phyloP scores from a whole-genome alignment of 2,113 vertebrate species.

The Okapia johnstoni region DNA sequence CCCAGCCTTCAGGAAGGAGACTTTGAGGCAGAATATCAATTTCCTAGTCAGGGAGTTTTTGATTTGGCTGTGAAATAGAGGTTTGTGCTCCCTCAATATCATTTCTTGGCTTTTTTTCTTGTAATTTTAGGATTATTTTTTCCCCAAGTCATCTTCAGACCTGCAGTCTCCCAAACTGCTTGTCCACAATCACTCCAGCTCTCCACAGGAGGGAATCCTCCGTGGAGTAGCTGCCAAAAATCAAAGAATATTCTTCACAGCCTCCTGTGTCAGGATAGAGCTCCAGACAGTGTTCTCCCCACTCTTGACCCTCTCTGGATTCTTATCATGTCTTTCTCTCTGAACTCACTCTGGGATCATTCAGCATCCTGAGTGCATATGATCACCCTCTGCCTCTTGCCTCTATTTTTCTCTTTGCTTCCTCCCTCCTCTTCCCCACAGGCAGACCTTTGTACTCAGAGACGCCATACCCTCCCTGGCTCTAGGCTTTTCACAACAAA shows the following conservation, averaged over 20 bases:
- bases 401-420: background rate
- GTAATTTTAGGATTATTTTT: constrained; percentile 46
- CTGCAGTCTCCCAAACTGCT: constrained; percentile 48
- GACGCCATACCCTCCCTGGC: accelerated
- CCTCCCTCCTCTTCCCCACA: background rate
- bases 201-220: constrained; percentile 38
- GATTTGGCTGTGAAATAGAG: constrained; percentile 45
- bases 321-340: background rate
- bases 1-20: background rate
- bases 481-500: background rate
- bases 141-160: constrained; percentile 25
- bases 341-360: background rate
- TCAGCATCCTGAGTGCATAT: background rate
- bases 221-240: constrained; percentile 17
- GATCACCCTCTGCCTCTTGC: background rate
- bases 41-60: constrained; percentile 42
- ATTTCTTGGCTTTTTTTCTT: constrained; percentile 38
- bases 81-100: constrained; percentile 5
- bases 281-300: background rate
- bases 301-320: background rate
- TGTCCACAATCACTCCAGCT: constrained; percentile 33
- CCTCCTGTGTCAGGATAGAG: background rate
- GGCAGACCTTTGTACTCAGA: background rate
- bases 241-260: constrained; percentile 7
- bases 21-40: constrained; percentile 28